These are phyloP conservation scores for Ericerus pela DNA, from an alignment of 1,140 invertebrate genomes.

Conservation along the genomic window DNA sequence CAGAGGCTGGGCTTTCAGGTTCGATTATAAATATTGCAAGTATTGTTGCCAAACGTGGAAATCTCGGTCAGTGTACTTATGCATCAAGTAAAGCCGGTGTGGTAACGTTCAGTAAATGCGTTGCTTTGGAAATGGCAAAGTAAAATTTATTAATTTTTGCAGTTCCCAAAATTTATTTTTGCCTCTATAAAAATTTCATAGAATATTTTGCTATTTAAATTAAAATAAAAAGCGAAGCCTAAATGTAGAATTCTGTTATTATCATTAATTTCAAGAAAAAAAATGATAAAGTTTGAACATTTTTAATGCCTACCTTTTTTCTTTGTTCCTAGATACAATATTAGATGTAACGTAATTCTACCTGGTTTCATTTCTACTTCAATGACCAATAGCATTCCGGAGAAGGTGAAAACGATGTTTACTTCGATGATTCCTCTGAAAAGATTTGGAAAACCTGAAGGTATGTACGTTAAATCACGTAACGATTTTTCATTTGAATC, in stretches of 20 bases:
- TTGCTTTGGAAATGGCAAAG: constrained; percentile 70
- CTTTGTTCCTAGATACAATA: constrained; percentile 34
- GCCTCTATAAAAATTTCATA: too few species aligned
- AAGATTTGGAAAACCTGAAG: constrained; percentile 56
- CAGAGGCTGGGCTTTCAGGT: constrained; percentile 43
- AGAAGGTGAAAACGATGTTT: constrained; percentile 54
- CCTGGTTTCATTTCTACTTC: constrained; percentile 77
- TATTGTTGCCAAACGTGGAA: constrained; percentile 69
- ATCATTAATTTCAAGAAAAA: neutral
- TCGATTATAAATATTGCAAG: constrained; percentile 82
- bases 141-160: constrained; percentile 31
- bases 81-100: constrained; percentile 80
- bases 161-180: too few species aligned
- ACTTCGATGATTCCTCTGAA: constrained; percentile 47
- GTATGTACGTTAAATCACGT: constrained; percentile 29
- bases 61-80: constrained; percentile 80
- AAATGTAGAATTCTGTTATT: neutral
- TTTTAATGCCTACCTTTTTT: too few species aligned
- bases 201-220: too few species aligned
- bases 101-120: constrained; percentile 64
- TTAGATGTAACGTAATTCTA: constrained; percentile 64
- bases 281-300: too few species aligned
- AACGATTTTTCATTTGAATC: neutral
- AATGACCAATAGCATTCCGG: constrained; percentile 60
- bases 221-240: neutral